phyloP scores from a whole-genome alignment of 2,113 vertebrate species.

The Orthochromis indermauri region DNA sequence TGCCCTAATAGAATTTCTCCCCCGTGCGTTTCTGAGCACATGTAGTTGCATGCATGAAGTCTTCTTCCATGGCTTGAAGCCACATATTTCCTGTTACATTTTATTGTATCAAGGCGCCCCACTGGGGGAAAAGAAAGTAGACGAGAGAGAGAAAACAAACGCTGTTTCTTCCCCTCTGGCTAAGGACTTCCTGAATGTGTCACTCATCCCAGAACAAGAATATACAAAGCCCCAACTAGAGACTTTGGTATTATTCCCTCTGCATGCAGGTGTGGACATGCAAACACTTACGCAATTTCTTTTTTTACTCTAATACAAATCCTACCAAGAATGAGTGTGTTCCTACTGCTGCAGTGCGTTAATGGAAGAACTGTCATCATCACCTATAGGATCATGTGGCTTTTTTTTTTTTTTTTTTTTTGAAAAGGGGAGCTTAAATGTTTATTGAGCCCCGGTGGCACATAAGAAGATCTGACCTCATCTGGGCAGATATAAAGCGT shows the following conservation, averaged over 20 bases:
- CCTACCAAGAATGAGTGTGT: background rate
- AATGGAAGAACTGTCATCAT: conserved; percentile 49
- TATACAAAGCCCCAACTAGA: background rate
- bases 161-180: background rate
- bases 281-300: background rate
- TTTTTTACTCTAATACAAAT: background rate
- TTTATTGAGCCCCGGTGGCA: conserved; percentile 48
- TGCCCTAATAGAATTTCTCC: background rate
- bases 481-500: conserved; percentile 1
- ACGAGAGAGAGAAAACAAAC: background rate
- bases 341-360: background rate
- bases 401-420: background rate
- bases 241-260: background rate
- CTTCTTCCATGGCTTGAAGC: background rate
- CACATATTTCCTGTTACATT: conserved; percentile 11
- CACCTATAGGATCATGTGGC: conserved; percentile 4
- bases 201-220: conserved; percentile 18
- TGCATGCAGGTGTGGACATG: conserved; percentile 36
- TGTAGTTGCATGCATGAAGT: background rate
- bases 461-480: conserved; percentile 49
- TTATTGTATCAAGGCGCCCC: background rate
- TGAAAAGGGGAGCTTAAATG: conserved; percentile 20
- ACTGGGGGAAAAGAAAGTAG: background rate
- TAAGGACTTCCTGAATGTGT: conserved; percentile 3
- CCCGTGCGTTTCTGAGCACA: background rate